A percentile compares a stretch with the other conserved stretches of the same genome.
Evolutionary conservation across 2,888 invertebrate species (phyloP).

Genomic region (Drosophila neonasuta): DNA sequence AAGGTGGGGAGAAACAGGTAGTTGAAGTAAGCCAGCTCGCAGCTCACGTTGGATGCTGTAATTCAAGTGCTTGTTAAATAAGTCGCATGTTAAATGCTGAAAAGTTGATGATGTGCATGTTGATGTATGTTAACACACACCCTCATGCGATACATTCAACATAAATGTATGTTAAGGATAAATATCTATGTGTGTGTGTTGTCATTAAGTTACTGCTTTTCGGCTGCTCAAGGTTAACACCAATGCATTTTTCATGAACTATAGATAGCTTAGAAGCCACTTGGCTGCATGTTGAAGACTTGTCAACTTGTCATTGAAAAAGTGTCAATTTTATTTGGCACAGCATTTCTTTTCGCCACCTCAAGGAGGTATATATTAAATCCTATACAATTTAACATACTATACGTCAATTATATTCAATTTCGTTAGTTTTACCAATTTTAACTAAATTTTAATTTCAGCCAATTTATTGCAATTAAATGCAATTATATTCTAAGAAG

Average conservation of each 20-base stretch:
- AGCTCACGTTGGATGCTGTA: conserved; percentile 40
- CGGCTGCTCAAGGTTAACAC: conserved; percentile 17
- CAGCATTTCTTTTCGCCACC: neutral
- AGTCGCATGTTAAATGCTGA: conserved; percentile 52
- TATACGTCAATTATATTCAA: neutral
- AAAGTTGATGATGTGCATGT: conserved; percentile 49
- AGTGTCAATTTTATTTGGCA: neutral
- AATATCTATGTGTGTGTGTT: neutral
- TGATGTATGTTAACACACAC: conserved; percentile 8
- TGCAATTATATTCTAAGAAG: too few relatives aligned
- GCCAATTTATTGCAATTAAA: too few relatives aligned
- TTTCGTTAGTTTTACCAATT: neutral
- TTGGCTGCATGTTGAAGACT: neutral
- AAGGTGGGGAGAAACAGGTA: neutral
- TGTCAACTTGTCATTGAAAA: neutral
- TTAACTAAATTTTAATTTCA: neutral
- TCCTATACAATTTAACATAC: neutral
- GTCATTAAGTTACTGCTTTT: conserved; percentile 31
- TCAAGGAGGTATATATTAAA: neutral
- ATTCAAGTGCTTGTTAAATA: conserved; percentile 60
- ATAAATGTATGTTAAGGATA: neutral
- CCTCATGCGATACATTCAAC: neutral
- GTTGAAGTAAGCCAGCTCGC: neutral
- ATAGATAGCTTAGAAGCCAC: neutral
- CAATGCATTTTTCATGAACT: conserved; percentile 8